Conservation (phyloP, 2,888 invertebrate genomes). For the Neoscelio sp. region DNA sequence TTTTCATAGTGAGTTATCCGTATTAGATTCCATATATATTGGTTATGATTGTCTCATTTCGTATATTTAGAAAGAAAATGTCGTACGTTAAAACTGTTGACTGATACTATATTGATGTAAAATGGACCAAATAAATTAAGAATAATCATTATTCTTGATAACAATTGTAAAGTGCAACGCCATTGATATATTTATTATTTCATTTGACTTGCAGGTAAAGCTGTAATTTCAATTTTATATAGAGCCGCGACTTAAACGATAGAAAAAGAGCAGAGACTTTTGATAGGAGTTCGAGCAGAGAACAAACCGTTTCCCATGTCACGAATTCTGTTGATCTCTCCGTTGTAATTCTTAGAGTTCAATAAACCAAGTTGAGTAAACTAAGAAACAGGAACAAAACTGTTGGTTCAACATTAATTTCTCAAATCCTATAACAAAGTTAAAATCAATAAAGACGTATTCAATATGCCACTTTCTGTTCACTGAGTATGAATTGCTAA, state of each 20-base stretch:
- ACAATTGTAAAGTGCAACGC: too few relatives aligned
- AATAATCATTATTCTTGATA: too few relatives aligned
- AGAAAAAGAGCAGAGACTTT: slow-evolving; percentile 42
- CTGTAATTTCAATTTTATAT: slow-evolving; percentile 43
- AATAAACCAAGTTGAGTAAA: slow-evolving; percentile 53
- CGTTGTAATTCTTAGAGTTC: slow-evolving; percentile 53
- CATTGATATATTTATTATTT: slow-evolving; percentile 20
- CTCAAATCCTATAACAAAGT: slow-evolving; percentile 20
- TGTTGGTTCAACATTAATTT: slow-evolving; percentile 54
- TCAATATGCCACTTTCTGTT: slow-evolving; percentile 26
- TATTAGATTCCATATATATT: too few relatives aligned
- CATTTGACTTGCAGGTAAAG: slow-evolving; percentile 22
- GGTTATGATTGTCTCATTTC: too few relatives aligned
- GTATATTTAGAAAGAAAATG: too few relatives aligned
- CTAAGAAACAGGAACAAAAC: slow-evolving; percentile 49
- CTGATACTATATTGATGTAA: too few relatives aligned
- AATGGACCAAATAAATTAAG: too few relatives aligned
- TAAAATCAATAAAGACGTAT: slow-evolving; percentile 38
- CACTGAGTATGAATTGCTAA: background rate
- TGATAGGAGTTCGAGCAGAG: slow-evolving; percentile 50
- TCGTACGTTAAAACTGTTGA: too few relatives aligned
- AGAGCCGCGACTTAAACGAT: slow-evolving; percentile 16
- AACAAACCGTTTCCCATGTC: slow-evolving; percentile 40
- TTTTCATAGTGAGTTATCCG: too few relatives aligned
- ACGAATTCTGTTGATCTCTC: slow-evolving; percentile 56